These are phyloP conservation scores for Empidonax traillii DNA, from an alignment of 2,113 vertebrate species.

Conservation along the genomic window DNA sequence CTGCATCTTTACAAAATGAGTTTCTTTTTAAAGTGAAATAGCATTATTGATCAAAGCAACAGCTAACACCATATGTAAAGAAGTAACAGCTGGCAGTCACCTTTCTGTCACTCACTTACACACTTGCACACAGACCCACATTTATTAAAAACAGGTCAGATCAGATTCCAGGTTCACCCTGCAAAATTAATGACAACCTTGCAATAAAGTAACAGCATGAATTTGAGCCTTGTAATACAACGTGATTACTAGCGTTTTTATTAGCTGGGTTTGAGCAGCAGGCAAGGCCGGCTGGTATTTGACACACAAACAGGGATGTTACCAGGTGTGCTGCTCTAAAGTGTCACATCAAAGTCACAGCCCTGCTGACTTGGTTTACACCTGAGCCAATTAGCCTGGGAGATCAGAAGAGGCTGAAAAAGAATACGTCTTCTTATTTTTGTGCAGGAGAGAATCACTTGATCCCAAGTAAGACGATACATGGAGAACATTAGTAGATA, in stretches of 20 bases:
- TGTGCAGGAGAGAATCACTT: conserved; percentile 78
- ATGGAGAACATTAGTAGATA: conserved; percentile 66
- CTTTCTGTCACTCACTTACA: conserved; percentile 58
- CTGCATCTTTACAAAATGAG: conserved; percentile 58
- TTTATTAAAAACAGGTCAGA: conserved; percentile 75
- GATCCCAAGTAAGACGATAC: conserved; percentile 85
- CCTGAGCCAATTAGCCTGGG: conserved; percentile 92
- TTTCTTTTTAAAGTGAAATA: conserved; percentile 61
- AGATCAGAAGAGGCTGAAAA: conserved; percentile 84
- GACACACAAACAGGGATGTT: conserved; percentile 75
- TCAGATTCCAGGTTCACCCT: conserved; percentile 80
- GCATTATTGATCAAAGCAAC: conserved; percentile 76
- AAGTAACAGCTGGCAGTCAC: conserved; percentile 73
- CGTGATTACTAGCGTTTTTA: conserved; percentile 74
- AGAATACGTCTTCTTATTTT: conserved; percentile 76
- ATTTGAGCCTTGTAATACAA: conserved; percentile 78
- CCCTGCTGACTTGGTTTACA: conserved; percentile 90
- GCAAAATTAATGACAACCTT: conserved; percentile 85
- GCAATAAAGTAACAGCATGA: conserved; percentile 73
- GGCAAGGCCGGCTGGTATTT: conserved; percentile 74
- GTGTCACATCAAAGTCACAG: conserved; percentile 86
- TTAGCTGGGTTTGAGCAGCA: conserved; percentile 70
- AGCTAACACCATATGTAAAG: conserved; percentile 60
- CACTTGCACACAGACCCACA: conserved; percentile 26
- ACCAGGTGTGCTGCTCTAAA: conserved; percentile 68